Conservation (phyloP, 2,113 vertebrate genomes). For the Lophotis ruficrista region DNA sequence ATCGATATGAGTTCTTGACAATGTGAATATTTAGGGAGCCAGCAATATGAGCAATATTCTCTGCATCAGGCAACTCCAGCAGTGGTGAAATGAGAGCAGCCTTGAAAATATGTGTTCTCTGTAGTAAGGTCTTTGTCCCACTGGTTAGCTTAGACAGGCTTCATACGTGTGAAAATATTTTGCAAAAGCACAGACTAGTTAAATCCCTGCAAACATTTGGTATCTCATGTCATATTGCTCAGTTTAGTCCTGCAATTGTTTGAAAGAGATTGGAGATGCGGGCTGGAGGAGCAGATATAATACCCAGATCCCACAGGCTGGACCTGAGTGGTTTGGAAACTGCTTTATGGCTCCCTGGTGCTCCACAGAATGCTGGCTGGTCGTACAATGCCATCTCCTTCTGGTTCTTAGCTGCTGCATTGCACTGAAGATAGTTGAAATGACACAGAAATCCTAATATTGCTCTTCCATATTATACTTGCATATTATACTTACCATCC, state of each 20-base stretch:
- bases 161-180: background rate
- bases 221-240: background rate
- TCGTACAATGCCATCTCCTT: background rate
- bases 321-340: background rate
- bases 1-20: background rate
- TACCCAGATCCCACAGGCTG: background rate
- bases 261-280: background rate
- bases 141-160: background rate
- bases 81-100: background rate
- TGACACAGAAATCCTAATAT: background rate
- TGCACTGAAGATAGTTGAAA: background rate
- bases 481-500: background rate
- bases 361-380: background rate
- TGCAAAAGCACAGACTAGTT: background rate
- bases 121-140: background rate
- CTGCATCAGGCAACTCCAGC: background rate
- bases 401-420: background rate
- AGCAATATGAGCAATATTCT: background rate
- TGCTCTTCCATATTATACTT: background rate
- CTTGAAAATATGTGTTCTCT: background rate
- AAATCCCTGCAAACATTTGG: background rate
- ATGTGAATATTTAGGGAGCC: background rate
- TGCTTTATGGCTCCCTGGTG: background rate
- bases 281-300: background rate
- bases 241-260: background rate